A percentile compares a stretch with the other conserved stretches of the same genome.
Conservation (phyloP, 2,797 vertebrate species). For the Crotalus adamanteus region DNA sequence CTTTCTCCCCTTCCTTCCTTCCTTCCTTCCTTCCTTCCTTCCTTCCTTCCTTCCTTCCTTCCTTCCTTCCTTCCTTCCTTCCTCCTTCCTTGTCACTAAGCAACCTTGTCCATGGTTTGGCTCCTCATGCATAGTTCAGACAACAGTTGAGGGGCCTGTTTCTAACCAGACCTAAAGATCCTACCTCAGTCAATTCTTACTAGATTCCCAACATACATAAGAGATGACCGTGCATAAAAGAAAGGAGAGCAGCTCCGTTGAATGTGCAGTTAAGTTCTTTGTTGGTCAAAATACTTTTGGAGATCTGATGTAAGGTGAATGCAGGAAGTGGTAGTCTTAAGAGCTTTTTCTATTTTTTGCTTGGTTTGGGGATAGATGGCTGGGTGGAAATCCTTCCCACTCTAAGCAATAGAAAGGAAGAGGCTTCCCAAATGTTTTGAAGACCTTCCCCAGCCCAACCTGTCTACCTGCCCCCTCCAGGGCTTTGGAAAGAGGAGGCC, state of each 20-base stretch:
- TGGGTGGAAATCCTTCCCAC: too few relatives aligned
- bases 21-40: background rate
- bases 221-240: background rate
- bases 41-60: background rate
- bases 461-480: too few relatives aligned
- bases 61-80: background rate
- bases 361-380: too few relatives aligned
- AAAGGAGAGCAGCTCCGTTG: too few relatives aligned
- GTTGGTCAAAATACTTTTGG: background rate
- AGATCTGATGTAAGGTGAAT: too few relatives aligned
- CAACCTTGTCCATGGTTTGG: background rate
- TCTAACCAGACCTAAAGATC: background rate
- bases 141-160: background rate
- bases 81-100: background rate
- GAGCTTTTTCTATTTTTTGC: too few relatives aligned
- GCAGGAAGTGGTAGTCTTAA: too few relatives aligned
- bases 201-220: background rate
- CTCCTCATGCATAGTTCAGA: background rate
- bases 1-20: too few relatives aligned
- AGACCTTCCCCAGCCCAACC: too few relatives aligned
- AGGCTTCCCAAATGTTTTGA: too few relatives aligned
- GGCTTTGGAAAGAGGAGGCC: too few relatives aligned
- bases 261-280: background rate
- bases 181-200: background rate
- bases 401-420: too few relatives aligned